Evolutionary conservation across 1,140 invertebrate genomes (phyloP).

Genomic region (Bombus ignitus): DNA sequence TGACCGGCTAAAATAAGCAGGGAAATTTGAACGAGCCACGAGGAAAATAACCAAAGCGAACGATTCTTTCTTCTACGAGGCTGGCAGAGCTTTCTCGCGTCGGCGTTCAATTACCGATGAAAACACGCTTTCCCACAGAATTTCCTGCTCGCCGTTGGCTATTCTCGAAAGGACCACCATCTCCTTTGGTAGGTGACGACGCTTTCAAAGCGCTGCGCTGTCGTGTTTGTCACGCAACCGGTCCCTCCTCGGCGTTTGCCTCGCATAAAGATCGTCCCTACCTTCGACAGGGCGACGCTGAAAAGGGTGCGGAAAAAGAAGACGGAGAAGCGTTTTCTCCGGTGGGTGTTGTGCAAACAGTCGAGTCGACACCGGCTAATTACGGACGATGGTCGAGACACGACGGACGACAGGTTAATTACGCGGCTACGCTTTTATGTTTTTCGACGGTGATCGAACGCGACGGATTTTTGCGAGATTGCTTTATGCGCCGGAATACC

Average conservation of each 20-base stretch:
- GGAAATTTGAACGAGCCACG: conserved; percentile 36
- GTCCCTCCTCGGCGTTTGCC: conserved; percentile 3
- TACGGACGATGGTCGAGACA: conserved; percentile 9
- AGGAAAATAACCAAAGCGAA: not conserved
- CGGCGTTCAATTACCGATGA: conserved; percentile 58
- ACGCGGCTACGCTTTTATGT: conserved; percentile 25
- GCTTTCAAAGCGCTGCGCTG: not conserved
- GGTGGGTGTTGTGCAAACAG: conserved; percentile 34
- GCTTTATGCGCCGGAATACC: not conserved
- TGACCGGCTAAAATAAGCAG: conserved; percentile 10
- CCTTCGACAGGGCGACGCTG: not conserved
- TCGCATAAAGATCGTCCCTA: conserved; percentile 33
- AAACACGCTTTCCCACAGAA: conserved; percentile 34
- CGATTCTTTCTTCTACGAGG: conserved; percentile 30
- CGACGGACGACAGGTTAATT: conserved; percentile 35
- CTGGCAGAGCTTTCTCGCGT: not conserved
- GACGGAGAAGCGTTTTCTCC: not conserved
- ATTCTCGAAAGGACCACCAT: conserved; percentile 48
- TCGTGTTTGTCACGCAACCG: conserved; percentile 24
- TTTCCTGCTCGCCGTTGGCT: conserved; percentile 35
- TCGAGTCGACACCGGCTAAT: conserved; percentile 41
- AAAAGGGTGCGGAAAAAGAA: not conserved
- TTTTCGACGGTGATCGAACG: conserved; percentile 36
- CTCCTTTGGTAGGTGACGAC: not conserved
- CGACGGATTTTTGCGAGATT: conserved; percentile 10